Conservation (phyloP, 23 tunicate genomes). For the Clavelina lepadiformis region DNA sequence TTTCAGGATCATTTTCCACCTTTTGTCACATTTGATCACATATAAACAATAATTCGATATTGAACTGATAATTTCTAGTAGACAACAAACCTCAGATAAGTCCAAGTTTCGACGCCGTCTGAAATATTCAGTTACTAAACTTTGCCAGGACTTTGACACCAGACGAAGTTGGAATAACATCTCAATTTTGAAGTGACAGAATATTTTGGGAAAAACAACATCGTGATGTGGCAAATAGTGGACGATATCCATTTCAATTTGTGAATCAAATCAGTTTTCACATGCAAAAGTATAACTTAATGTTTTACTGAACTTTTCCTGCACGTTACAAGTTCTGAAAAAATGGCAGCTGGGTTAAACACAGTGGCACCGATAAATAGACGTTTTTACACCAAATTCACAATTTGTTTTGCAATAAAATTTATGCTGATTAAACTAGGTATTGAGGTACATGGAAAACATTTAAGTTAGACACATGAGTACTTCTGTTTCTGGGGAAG, state of each 20-base stretch:
- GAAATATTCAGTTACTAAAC: conserved; percentile 7
- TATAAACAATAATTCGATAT: not conserved
- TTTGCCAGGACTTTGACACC: conserved; percentile 10
- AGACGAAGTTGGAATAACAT: conserved; percentile 17
- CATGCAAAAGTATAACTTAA: too few relatives aligned
- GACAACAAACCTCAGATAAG: conserved; percentile 5
- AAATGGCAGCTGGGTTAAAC: too few relatives aligned
- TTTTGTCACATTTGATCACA: not conserved
- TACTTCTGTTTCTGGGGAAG: too few relatives aligned
- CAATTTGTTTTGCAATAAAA: too few relatives aligned
- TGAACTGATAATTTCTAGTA: not conserved
- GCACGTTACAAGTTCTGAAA: too few relatives aligned
- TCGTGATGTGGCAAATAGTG: conserved; percentile 10
- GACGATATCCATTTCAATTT: conserved; percentile 24
- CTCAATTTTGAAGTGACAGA: conserved; percentile 8
- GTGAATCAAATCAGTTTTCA: too few relatives aligned
- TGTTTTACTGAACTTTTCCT: too few relatives aligned
- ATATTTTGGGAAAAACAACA: conserved; percentile 21
- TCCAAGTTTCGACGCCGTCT: conserved; percentile 5
- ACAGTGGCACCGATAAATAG: too few relatives aligned
- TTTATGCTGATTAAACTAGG: too few relatives aligned
- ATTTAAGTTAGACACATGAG: too few relatives aligned
- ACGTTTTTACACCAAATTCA: too few relatives aligned
- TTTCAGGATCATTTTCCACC: not conserved
- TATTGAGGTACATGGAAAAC: too few relatives aligned